Base-by-base conservation (phyloP, 64 coral and sea anemone genomes). In the Montipora foliosa region DNA sequence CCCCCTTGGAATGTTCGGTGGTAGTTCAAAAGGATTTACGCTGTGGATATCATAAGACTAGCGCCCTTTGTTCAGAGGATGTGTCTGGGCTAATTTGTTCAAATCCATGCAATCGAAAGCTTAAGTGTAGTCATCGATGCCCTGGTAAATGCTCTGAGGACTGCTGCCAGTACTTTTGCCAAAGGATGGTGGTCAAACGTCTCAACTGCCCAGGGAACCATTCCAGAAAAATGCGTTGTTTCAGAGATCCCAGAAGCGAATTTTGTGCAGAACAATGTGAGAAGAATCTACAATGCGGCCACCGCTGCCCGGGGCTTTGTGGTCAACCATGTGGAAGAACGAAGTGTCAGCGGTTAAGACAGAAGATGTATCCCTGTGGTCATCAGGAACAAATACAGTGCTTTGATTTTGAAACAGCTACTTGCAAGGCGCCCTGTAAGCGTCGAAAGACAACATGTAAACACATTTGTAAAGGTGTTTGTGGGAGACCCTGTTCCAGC, bases 151-250 rank as follows among this genome's bases (percentile, higher is more conserved):
- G 88, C 58, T 68, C 44, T 51, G 78, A 90, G 12, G 48, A 68
- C 1, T 62, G 25, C 47, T 24, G 20, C 62, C 75, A 62, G 1
- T 79, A 49, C 66, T 3, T 49, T 11, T 90, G 88, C 46, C 46
- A 49, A 80, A 77, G 62, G 19, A 67, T 50, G 53, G 79, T 72
- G 7, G 25, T 44, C 17, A 81, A 70, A 14, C 44, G 19, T 67
- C 67, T 70, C 64, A 25, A 13, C 87, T 89, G 75, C 47, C n/a
- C 44, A 64, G 90, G 94, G 24, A 79, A 60, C 14, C 94, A 95
- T 16, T 72, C 60, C 45, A 17, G 21, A 69, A 37, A 47, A 20
- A 49, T 92, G 15, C 8, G 20, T 2, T 95, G 94, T 19, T 74
- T 16, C 20, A 55, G 81, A 10, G 89, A 83, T n/a, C 44, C 66